Evolutionary conservation across 2,888 invertebrate genomes (phyloP), one percentile per base, ranked within the genome.

Genomic region (Druceiella hillmani): DNA sequence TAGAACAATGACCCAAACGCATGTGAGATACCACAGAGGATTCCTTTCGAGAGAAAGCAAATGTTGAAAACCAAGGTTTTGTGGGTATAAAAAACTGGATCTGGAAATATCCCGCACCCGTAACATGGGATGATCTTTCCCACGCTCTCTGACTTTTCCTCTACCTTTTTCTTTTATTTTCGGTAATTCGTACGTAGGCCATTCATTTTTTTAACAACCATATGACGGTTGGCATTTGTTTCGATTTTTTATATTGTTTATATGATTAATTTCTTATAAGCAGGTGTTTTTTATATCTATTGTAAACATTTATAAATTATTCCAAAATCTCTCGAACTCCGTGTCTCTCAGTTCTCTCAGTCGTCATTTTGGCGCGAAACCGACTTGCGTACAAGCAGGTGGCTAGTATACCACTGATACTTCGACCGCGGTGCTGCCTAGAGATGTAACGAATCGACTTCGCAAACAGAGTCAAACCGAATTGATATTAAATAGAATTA

Each of bases 351-450:
- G 22, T 20, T 20, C 6, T 6, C 22, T 20, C 22, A 20, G 6
- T 20, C 22, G 9, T 20, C n/a, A n/a, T 20, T 20, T 20, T 6
- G 9, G 9, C 6, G 22, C 22, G 22, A 20, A 20, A 20, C 22
- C 22, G 22, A 20, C 22, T 7, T 20, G 22, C 22, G 22, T 20
- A 20, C 6, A 20, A 7, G 22, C n/a, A 20, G 22, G 22, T n/a
- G 22, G 22, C 22, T 20, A 20, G 22, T 20, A 20, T n/a, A n/a
- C 22, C n/a, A 20, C 22, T 20, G 22, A 20, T 7, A 20, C 22
- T 20, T 20, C n/a, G n/a, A n/a, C n/a, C n/a, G n/a, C n/a, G n/a
- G n/a, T n/a, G n/a, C n/a, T n/a, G n/a, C n/a, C n/a, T n/a, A n/a
- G n/a, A n/a, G n/a, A n/a, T n/a, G n/a, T n/a, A n/a, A n/a, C n/a